Base-by-base conservation (phyloP, 2,797 vertebrate genomes). In the Buphagus erythrorhynchus region DNA sequence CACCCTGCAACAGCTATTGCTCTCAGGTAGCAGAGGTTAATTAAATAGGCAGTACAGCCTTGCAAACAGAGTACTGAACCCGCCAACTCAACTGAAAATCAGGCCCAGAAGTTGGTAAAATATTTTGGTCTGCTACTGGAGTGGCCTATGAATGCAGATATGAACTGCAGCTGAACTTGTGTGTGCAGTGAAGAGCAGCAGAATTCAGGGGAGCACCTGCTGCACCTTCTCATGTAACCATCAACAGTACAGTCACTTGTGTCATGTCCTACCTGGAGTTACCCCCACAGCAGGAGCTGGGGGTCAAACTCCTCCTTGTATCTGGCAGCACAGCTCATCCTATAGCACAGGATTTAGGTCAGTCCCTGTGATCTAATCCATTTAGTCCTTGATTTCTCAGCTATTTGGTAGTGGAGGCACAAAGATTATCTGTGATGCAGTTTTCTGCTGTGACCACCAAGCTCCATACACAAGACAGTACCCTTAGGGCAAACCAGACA, bases 341-440 rank as follows among this genome's bases (percentile, higher is more conserved):
- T 29, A 21, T 1, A 81, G 59, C 36, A 8, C 8, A 48, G 45
- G 42, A 69, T 78, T 72, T 35, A 51, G 73, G 71, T 94, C 73
- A 86, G 62, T 45, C 69, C 49, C 76, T 86, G 61, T 14, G 55
- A 85, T 62, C 54, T 61, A 85, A 86, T 72, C 61, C 29, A 58
- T 45, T 58, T 66, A 88, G 86, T 76, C 71, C 83, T 79, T 31
- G 16, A 57, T 79, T 85, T 76, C 83, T 40, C 40, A 78, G 48
- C 26, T 65, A 0, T 15, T 10, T 52, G 61, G 45, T 11, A 76
- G 36, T 42, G 21, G 54, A 86, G 18, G 28, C n/a, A 69, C 59
- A 65, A 61, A 67, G 52, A 29, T 73, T 54, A 68, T 13, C 49
- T 51, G 35, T 31, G 40, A 61, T 61, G 25, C 22, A 14, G 42